phyloP scores from a whole-genome alignment of 2,797 vertebrate genomes.

The Botia almorhae region DNA sequence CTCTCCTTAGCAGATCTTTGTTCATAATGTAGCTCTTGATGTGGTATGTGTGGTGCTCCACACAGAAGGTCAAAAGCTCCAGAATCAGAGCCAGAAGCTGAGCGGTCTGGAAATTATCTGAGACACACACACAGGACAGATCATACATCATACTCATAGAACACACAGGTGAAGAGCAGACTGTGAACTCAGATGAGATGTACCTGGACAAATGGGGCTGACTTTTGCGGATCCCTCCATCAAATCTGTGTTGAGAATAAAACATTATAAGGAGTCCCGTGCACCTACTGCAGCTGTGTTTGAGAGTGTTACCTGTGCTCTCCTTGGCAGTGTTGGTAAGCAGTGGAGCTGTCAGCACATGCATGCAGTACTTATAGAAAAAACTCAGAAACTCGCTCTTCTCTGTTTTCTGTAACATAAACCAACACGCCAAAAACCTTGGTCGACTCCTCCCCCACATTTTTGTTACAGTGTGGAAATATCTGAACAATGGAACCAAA shows the following conservation, averaged over 20 bases:
- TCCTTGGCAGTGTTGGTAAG: constrained; percentile 96
- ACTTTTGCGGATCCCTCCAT: constrained; percentile 85
- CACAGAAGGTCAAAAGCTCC: constrained; percentile 97
- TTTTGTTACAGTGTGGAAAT: too few species aligned
- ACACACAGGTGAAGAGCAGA: too few species aligned
- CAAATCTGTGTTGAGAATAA: constrained; percentile 75
- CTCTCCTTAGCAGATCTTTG: constrained; percentile 95
- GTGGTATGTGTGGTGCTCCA: constrained; percentile 98
- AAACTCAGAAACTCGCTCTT: constrained; percentile 99
- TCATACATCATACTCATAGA: background rate
- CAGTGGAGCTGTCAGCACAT: constrained; percentile 95
- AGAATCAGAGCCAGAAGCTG: constrained; percentile 97
- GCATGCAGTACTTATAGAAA: constrained; percentile 99
- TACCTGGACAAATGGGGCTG: constrained; percentile 94
- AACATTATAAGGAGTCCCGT: background rate
- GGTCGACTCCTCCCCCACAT: too few species aligned
- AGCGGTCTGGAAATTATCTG: constrained; percentile 98
- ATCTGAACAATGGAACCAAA: too few species aligned
- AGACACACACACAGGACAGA: background rate
- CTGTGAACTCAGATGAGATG: constrained; percentile 32
- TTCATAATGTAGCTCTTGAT: constrained; percentile 99
- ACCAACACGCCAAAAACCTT: background rate
- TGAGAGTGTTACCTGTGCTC: constrained; percentile 81
- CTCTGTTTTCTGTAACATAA: constrained; percentile 89
- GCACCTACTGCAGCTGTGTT: too few species aligned